Conservation (phyloP, 2,113 vertebrate species). For the Grammomys dolichurus region DNA sequence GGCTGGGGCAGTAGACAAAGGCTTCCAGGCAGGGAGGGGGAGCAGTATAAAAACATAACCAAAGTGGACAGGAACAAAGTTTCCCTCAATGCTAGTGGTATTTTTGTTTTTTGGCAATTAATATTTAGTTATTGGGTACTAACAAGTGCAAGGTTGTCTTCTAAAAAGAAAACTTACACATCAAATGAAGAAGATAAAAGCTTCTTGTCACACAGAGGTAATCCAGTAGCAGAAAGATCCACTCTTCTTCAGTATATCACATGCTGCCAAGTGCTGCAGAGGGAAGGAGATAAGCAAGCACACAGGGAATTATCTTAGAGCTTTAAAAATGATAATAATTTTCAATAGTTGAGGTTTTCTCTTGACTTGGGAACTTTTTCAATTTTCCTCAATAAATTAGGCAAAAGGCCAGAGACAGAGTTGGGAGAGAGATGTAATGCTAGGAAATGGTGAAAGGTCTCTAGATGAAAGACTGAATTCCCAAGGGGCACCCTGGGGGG, state of each 20-base stretch:
- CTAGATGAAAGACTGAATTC: not conserved
- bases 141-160: not conserved
- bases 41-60: not conserved
- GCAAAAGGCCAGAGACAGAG: not conserved
- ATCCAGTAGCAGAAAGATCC: not conserved
- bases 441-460: not conserved
- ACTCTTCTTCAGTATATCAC: not conserved
- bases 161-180: not conserved
- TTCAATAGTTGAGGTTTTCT: not conserved
- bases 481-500: not conserved
- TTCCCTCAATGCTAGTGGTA: not conserved
- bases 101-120: not conserved
- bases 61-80: not conserved
- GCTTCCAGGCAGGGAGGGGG: not conserved
- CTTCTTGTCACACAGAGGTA: not conserved
- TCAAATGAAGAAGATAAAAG: not conserved
- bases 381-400: slow-evolving; percentile 1
- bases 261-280: not conserved
- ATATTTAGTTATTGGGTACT: not conserved
- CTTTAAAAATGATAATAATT: not conserved
- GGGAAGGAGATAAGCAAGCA: not conserved
- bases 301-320: not conserved
- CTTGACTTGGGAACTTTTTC: not conserved
- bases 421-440: not conserved
- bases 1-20: not conserved